Conservation (phyloP, 2,888 invertebrate genomes). For the Hartigia nigra region DNA sequence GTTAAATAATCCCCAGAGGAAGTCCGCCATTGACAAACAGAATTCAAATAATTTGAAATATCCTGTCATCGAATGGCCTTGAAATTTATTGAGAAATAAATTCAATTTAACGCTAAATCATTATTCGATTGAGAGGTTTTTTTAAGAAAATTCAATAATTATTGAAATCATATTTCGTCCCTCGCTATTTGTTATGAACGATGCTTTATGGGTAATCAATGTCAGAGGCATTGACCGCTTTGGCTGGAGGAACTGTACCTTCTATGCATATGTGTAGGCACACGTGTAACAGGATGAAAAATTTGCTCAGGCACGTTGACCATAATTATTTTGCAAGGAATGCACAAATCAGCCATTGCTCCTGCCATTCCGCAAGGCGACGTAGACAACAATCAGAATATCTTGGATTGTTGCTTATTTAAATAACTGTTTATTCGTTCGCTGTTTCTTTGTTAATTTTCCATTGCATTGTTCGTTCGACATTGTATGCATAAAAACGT, state of each 20-base stretch:
- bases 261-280: neutral
- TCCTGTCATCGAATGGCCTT: neutral
- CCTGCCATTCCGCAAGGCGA: neutral
- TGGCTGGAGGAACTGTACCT: slow-evolving; percentile 28
- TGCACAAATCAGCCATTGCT: neutral
- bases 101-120: neutral
- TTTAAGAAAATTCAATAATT: neutral
- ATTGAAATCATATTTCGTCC: neutral
- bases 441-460: neutral
- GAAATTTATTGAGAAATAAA: neutral
- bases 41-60: neutral
- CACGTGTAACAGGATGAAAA: neutral
- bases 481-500: neutral
- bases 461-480: neutral
- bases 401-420: neutral
- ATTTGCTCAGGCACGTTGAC: neutral
- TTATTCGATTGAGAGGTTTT: neutral
- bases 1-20: neutral
- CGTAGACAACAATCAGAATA: neutral
- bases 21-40: neutral
- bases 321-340: neutral
- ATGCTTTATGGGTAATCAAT: slow-evolving; percentile 21
- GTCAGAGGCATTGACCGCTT: slow-evolving; percentile 52
- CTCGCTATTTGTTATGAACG: neutral
- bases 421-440: neutral